A percentile compares a stretch with the other conserved stretches of the same genome.
Evolutionary conservation across 2,797 vertebrate species (phyloP).

Genomic region (Coccyzus lansbergi): DNA sequence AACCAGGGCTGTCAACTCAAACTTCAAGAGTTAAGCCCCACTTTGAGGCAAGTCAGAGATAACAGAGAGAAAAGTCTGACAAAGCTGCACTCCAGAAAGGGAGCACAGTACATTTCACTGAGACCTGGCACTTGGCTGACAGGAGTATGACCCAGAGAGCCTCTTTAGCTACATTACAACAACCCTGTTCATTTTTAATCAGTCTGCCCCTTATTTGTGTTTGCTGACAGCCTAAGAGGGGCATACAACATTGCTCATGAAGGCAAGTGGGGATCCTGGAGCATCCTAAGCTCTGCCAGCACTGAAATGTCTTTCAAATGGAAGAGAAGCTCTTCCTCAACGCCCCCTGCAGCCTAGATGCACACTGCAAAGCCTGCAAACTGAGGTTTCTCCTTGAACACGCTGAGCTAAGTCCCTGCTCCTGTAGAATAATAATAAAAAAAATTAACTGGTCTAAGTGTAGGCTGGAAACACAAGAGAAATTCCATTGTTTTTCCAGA

Average conservation of each 20-base stretch:
- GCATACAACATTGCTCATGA: neutral
- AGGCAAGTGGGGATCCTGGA: neutral
- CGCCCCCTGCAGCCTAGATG: conserved; percentile 37
- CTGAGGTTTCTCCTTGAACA: neutral
- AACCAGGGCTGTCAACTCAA: neutral
- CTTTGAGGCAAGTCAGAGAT: neutral
- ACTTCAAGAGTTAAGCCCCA: neutral
- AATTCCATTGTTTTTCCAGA: neutral
- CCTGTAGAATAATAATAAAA: neutral
- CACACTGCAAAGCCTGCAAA: accelerated
- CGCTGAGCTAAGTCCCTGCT: neutral
- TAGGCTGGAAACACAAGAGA: neutral
- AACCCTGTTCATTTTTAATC: neutral
- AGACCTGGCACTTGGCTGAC: neutral
- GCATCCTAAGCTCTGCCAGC: neutral
- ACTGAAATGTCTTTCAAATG: neutral
- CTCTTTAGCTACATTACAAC: conserved; percentile 30
- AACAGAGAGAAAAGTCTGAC: neutral
- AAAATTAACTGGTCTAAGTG: neutral
- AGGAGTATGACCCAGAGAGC: neutral
- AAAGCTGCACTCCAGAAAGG: neutral
- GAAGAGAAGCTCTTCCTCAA: neutral
- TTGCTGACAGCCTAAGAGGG: neutral
- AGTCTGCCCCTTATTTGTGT: neutral
- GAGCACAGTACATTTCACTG: accelerated